Base-by-base conservation (phyloP, 23 tunicate genomes). In the Oikopleura dioica region DNA sequence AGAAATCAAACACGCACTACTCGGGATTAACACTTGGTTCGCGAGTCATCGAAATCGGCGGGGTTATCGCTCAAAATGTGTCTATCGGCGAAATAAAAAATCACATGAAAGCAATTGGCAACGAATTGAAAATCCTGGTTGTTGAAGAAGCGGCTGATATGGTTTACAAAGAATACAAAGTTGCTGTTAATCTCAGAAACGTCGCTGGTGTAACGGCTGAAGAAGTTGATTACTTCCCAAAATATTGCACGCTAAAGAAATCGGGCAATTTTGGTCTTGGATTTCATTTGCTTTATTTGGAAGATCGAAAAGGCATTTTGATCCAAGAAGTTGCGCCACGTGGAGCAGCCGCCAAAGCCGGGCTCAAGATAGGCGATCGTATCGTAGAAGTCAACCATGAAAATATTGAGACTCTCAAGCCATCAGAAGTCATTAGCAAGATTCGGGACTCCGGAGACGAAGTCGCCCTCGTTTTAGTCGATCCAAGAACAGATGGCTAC, bases 281-380 rank as follows among this genome's bases (percentile, higher is more conserved):
- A 51, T 94, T 94, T 69, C 86, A 84, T 78, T 76, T 94, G 36
- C 78, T 94, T 0, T 94, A 86, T 83, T 81, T 86, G 24, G 99
- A 94, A 81, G 99, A 94, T 63, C 80, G 99, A 58, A 81, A 86
- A 68, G 99, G 99, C 72, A 95, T 86, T 81, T 86, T 68, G 36
- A 76, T 94, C 51, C 95, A 94, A 76, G 87, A 94, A 35, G 76
- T 94, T 12, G 78, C 84, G 30, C 83, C 82, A 1, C 55, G 84
- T 5, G 86, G 99, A 1, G 80, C 99, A 0, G 99, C 85, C 1
- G 78, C 51, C 26, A 78, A 77, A 50, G 29, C 72, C 33, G 72
- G 99, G 36, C 75, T 94, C 32, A 82, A 82, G 55, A 81, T 86
- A 36, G 99, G 99, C 1, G 99, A 94, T 76, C 88, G 99, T 12